These are phyloP conservation scores for Gobionotothen gibberifrons DNA, from an alignment of 2,797 vertebrate genomes.

Conservation along the genomic window DNA sequence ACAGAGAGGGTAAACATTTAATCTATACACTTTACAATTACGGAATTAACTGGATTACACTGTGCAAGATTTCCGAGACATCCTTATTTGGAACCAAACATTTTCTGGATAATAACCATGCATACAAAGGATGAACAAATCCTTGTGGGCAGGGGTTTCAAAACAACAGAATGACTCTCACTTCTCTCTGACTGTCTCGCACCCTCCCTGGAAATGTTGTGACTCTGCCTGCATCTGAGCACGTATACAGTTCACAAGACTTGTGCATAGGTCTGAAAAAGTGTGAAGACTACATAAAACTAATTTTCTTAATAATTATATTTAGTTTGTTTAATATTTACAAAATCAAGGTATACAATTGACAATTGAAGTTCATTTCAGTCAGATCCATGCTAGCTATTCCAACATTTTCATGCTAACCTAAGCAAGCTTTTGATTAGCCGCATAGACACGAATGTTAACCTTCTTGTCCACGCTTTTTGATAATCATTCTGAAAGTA, in stretches of 20 bases:
- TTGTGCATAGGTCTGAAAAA: background rate
- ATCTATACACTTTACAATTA: too few relatives aligned
- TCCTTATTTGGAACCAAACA: too few relatives aligned
- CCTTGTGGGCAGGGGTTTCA: background rate
- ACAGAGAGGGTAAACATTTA: too few relatives aligned
- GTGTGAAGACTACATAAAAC: background rate
- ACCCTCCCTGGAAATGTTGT: background rate
- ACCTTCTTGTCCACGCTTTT: background rate
- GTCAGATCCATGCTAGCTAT: background rate
- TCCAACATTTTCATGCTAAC: background rate
- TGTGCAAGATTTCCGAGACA: too few relatives aligned
- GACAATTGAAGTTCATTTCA: background rate
- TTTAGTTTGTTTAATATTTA: background rate
- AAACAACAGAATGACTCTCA: background rate
- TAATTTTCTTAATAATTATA: background rate
- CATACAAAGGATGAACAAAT: too few relatives aligned
- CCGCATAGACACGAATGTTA: background rate
- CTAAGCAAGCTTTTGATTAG: background rate
- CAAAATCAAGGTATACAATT: background rate
- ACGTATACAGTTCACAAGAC: background rate
- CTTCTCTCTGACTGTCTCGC: background rate
- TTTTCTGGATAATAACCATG: too few relatives aligned
- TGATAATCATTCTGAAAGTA: background rate
- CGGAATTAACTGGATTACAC: too few relatives aligned
- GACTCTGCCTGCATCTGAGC: too few relatives aligned